Conservation (phyloP, 2,113 vertebrate species). For the Sitta europaea region DNA sequence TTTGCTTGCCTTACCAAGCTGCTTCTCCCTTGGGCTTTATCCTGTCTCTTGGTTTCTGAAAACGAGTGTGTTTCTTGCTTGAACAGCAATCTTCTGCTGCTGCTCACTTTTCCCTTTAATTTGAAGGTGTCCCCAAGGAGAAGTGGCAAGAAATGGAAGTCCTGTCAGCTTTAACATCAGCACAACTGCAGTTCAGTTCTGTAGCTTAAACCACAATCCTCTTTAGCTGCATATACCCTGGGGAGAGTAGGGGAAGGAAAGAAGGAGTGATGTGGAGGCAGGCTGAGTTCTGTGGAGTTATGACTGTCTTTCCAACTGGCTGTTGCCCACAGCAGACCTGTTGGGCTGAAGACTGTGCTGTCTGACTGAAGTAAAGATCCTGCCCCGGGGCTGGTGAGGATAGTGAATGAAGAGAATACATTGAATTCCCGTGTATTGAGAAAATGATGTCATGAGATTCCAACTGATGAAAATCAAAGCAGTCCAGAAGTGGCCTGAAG, state of each 20-base stretch:
- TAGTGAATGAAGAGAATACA: neutral
- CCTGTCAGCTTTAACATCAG: neutral
- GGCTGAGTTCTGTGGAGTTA: neutral
- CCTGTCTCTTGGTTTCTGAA: neutral
- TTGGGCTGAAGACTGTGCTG: neutral
- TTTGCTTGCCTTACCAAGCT: neutral
- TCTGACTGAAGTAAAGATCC: neutral
- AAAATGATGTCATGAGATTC: neutral
- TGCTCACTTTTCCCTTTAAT: neutral
- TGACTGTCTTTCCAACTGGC: neutral
- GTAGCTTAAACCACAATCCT: neutral
- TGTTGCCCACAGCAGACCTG: neutral
- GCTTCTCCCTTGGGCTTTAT: neutral
- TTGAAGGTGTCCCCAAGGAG: neutral
- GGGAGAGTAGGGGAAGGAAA: neutral
- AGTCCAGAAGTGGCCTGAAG: neutral
- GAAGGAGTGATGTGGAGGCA: neutral
- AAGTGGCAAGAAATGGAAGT: neutral
- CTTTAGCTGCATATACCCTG: neutral
- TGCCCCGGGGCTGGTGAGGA: neutral
- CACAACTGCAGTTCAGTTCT: neutral
- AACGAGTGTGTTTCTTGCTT: neutral
- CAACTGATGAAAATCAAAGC: neutral
- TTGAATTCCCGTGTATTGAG: accelerated
- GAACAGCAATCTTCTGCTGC: neutral